A percentile compares a stretch with the other conserved stretches of the same genome.
Conservation (phyloP, 2,113 vertebrate genomes). For the Narcine bancroftii region DNA sequence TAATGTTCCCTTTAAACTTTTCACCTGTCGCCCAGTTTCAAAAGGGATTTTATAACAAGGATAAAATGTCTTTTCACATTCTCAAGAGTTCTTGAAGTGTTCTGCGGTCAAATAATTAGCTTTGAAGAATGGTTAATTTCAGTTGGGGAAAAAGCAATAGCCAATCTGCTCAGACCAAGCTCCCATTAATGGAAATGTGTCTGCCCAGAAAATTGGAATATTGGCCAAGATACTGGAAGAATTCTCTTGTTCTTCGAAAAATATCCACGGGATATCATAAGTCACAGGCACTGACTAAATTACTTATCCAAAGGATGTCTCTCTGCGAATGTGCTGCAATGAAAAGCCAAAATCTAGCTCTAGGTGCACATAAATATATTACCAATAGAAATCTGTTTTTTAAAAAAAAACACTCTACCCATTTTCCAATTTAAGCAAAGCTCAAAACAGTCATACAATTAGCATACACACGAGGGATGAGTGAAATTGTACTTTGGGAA, state of each 20-base stretch:
- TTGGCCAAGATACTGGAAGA: background rate
- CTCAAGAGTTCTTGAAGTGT: background rate
- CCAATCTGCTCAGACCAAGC: background rate
- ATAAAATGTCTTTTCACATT: background rate
- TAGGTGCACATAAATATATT: background rate
- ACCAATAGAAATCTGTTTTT: background rate
- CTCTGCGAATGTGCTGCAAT: background rate
- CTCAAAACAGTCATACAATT: background rate
- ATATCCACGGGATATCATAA: background rate
- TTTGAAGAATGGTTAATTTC: background rate
- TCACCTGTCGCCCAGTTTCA: too few relatives aligned
- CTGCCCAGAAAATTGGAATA: background rate
- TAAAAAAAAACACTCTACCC: background rate
- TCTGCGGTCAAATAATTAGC: background rate
- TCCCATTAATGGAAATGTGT: background rate
- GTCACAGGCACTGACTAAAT: background rate
- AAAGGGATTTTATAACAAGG: too few relatives aligned
- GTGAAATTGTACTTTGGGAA: background rate
- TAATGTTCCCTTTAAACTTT: too few relatives aligned
- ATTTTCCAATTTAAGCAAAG: background rate
- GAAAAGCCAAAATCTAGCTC: background rate
- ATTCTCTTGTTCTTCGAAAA: background rate
- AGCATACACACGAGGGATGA: background rate
- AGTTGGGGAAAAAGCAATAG: background rate
- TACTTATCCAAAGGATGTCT: background rate